Evolutionary conservation across 2,888 invertebrate genomes (phyloP), one percentile per base, ranked within the genome.

Genomic region (Melitaea athalia): DNA sequence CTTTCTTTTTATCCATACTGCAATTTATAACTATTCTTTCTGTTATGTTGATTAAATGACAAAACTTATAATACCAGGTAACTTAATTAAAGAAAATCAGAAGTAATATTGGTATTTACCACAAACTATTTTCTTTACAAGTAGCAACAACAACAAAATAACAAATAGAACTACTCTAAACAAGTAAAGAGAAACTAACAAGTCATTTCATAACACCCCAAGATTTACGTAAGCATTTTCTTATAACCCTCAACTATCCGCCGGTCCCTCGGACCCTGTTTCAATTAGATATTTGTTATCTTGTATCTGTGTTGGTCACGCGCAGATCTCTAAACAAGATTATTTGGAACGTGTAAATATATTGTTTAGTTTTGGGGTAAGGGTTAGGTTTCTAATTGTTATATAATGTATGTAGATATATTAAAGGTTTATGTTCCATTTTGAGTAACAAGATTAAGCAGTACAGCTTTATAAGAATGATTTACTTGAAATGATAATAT

Each of bases 251-350:
- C 55, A 12, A 61, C 63, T 68, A 64, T 31, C 47, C 24, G 43
- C 49, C 60, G 49, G 63, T 63, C 68, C 67, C 66, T 68, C 69
- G 53, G 66, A 63, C 69, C 53, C 67, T 69, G 75, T 86, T 86
- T 85, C 85, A 86, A 86, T 86, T 86, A 85, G 79, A 82, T 74
- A 72, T 75, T 67, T 62, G 65, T 71, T 68, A 69, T 65, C 71
- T 66, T 59, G 77, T 78, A 84, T 85, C 84, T 84, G 61, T 53
- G 61, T 61, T 60, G 72, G 70, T 66, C 72, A 70, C 72, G 72
- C 63, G 55, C 61, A 17, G 64, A 60, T 57, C 60, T 67, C 63
- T 31, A 57, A 5, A 15, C 31, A 3, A 64, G 63, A 65, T 72
- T 65, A 70, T 70, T 55, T 63, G 57, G 49, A 57, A 61, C 66